These are phyloP conservation scores for Drosophila gunungcola DNA, from an alignment of 1,140 invertebrate species.

Conservation along the genomic window DNA sequence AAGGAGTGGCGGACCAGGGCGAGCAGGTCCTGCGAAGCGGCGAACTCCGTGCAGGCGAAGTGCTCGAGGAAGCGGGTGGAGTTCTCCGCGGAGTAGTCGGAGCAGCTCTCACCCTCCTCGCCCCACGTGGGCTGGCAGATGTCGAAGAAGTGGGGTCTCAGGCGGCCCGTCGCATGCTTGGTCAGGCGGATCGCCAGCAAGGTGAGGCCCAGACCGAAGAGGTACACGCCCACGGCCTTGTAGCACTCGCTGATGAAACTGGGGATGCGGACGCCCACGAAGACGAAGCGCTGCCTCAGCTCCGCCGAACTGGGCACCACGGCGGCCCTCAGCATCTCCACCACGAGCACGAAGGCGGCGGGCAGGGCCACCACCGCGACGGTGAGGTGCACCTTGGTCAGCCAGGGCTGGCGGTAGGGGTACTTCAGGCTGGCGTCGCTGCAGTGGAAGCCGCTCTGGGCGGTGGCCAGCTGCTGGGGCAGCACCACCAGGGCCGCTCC, in stretches of 20 bases:
- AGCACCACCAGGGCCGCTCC: constrained; percentile 66
- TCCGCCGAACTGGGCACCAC: constrained; percentile 49
- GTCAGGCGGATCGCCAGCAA: constrained; percentile 50
- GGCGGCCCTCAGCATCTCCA: constrained; percentile 75
- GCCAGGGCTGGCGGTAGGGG: constrained; percentile 68
- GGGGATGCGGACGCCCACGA: constrained; percentile 71
- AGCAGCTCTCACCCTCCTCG: constrained; percentile 25
- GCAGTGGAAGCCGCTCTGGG: constrained; percentile 73
- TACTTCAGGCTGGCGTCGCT: constrained; percentile 61
- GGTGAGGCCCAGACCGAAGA: constrained; percentile 64
- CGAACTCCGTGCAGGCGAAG: constrained; percentile 68
- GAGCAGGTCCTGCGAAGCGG: constrained; percentile 58
- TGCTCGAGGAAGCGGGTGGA: constrained; percentile 41
- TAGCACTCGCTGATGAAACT: constrained; percentile 80
- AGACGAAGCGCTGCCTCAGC: constrained; percentile 68
- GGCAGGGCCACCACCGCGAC: constrained; percentile 67
- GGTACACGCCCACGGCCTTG: constrained; percentile 72
- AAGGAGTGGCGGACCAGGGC: constrained; percentile 70
- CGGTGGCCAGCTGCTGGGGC: constrained; percentile 60
- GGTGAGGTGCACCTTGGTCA: constrained; percentile 71
- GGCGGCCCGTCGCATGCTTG: constrained; percentile 61
- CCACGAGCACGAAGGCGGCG: constrained; percentile 64
- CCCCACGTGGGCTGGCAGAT: constrained; percentile 73
- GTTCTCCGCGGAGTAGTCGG: constrained; percentile 6
- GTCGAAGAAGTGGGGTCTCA: constrained; percentile 73